Evolutionary conservation across 1,140 invertebrate genomes (phyloP).

Genomic region (Eufriesea mexicana): DNA sequence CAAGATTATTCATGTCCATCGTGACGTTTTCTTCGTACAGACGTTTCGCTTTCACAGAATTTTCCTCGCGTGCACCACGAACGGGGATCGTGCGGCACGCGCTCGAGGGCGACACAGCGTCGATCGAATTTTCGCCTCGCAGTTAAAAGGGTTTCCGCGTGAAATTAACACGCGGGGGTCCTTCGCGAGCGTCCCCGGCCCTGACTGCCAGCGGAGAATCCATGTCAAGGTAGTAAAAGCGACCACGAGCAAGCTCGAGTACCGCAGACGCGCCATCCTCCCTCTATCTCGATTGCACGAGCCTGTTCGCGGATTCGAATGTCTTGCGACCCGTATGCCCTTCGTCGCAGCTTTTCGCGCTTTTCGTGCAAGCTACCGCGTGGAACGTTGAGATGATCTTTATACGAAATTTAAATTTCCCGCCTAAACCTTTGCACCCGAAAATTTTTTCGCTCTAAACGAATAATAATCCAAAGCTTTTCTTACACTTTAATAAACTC

Average conservation of each 20-base stretch:
- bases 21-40: no score
- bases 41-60: no score
- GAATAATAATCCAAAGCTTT: no score
- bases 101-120: not conserved
- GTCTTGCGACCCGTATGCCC: slow-evolving; percentile 32
- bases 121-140: slow-evolving; percentile 5
- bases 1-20: no score
- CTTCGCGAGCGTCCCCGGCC: slow-evolving; percentile 61
- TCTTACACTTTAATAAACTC: no score
- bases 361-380: not conserved
- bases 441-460: no score
- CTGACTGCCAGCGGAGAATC: slow-evolving; percentile 71
- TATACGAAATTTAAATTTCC: no score
- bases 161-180: slow-evolving; percentile 44
- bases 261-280: not conserved
- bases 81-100: no score
- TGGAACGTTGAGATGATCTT: no score
- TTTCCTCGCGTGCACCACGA: no score
- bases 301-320: slow-evolving; percentile 10
- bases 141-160: slow-evolving; percentile 31
- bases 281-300: slow-evolving; percentile 23
- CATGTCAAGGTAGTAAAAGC: slow-evolving; percentile 78
- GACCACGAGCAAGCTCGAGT: slow-evolving; percentile 50
- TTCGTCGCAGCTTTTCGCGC: not conserved
- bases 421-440: no score